These are phyloP conservation scores for Augochlorella aurata DNA, from an alignment of 2,888 invertebrate species.

Conservation along the genomic window DNA sequence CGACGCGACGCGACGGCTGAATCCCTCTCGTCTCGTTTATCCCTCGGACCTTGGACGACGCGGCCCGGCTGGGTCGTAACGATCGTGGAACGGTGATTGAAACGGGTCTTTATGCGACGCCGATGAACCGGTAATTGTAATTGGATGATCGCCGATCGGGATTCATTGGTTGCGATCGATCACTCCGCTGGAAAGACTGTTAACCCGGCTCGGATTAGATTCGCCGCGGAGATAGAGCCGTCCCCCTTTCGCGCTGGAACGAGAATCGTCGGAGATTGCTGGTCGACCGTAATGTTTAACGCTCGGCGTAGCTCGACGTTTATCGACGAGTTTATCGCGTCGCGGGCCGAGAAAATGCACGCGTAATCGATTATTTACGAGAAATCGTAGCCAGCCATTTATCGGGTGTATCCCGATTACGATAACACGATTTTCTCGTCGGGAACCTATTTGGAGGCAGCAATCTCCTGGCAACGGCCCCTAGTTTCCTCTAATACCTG, in stretches of 20 bases:
- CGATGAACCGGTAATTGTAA: conserved; percentile 37
- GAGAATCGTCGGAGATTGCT: conserved; percentile 11
- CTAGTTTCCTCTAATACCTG: conserved; percentile 59
- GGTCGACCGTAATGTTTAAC: not conserved
- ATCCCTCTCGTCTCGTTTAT: conserved; percentile 9
- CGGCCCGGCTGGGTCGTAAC: conserved; percentile 5
- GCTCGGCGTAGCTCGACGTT: not conserved
- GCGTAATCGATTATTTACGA: conserved; percentile 45
- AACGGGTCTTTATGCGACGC: conserved; percentile 21
- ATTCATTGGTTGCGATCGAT: conserved; percentile 42
- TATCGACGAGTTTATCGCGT: not conserved
- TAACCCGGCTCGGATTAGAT: conserved; percentile 20
- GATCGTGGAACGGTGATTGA: conserved; percentile 17
- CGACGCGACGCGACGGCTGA: not conserved
- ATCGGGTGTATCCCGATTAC: conserved; percentile 38
- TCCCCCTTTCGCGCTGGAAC: not conserved
- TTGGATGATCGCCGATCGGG: conserved; percentile 36
- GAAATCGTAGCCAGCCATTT: conserved; percentile 39
- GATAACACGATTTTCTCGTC: conserved; percentile 58
- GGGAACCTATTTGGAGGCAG: conserved; percentile 51
- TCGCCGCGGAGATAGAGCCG: conserved; percentile 8
- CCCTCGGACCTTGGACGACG: not conserved
- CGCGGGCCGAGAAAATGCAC: conserved; percentile 8
- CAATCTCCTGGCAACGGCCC: conserved; percentile 58
- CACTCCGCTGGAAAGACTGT: conserved; percentile 20